Base-by-base conservation (phyloP, 1,140 invertebrate species). In the Lucilia cuprina region DNA sequence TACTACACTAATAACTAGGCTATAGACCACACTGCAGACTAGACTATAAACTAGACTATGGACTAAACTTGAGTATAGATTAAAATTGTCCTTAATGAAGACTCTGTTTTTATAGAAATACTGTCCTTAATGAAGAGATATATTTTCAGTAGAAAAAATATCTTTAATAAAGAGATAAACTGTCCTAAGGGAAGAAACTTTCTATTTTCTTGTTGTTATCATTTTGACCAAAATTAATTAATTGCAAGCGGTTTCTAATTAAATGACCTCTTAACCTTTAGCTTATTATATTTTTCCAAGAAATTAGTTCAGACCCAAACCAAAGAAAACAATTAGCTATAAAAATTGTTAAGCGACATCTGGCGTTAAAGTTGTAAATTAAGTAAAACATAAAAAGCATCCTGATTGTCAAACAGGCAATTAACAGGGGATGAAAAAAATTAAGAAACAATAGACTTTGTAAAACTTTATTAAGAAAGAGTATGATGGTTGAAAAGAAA, bases 241-340 rank as follows among this genome's bases (percentile, higher is more conserved):
- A 2, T 30, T 30, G 1, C 25, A 30, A 2, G 3, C 1, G 25
- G 17, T 55, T 17, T 13, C 50, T n/a, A 55, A 55, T 55, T 55
- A 55, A 55, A 55, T 17, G 12, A 55, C 17, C 17, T 55, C 50
- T 5, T n/a, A 55, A 55, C 17, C 17, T 17, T 55, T 55, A 55
- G 50, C 17, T 55, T n/a, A 55, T 55, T 55, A 55, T 17, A 4
- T 55, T 2, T 55, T 55, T 0, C 17, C 50, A 17, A 10, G 12
- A 55, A 19, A 10, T 78, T 35, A 78, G 75, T 47, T n/a, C 17
- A 47, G 75, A 47, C 35, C 14, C 75, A 41, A 78, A 78, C 75
- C 75, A 17, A 2, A 78, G 4, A 41, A 35, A 41, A 17, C 75
- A 78, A 78, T 78, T 78, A 78, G 75, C 75, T 78, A 78, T 78